Evolutionary conservation across 1,140 invertebrate species (phyloP), one percentile per base, ranked within the genome.

Genomic region (Heliconius melpomene): DNA sequence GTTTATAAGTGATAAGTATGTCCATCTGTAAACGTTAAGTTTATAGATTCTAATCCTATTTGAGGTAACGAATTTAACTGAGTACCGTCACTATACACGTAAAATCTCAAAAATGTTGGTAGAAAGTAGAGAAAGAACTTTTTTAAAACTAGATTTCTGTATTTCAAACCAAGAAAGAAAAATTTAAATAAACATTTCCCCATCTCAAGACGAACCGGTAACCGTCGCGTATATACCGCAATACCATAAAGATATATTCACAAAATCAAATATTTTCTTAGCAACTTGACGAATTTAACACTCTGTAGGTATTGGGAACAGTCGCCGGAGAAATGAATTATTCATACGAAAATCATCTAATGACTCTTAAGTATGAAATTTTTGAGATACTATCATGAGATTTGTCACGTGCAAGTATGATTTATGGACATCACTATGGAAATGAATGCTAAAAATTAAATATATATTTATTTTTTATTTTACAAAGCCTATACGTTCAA

Each of bases 281-380:
- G 60, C n/a, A 29, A 72, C 32, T 38, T 40, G 71, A 72, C 36
- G 36, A 72, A 72, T 72, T 72, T 38, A 72, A 72, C 71, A 72
- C 71, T 57, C 18, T 72, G 8, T 26, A 36, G 20, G 29, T 72
- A 72, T 40, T 72, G 71, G 71, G 32, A 72, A 72, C 71, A 72
- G 16, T 70, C 38, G 11, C 8, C 36, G 29, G 13, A 66, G 60
- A 20, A 57, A 81, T 84, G 83, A 82, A 86, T 83, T 77, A 86
- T 86, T 84, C 83, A 86, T 84, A 72, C 70, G 2, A 26, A 16
- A 26, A 72, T n/a, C 78, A 38, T 32, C 70, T 72, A 72, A 77
- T 72, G 76, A 66, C 8, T 46, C 1, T 50, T 40, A 71, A 46
- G 76, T 77, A 77, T 54, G 76, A 77, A 72, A 77, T 77, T 77